Base-by-base conservation (phyloP, 2,888 invertebrate genomes). In the Rosalia funebris region DNA sequence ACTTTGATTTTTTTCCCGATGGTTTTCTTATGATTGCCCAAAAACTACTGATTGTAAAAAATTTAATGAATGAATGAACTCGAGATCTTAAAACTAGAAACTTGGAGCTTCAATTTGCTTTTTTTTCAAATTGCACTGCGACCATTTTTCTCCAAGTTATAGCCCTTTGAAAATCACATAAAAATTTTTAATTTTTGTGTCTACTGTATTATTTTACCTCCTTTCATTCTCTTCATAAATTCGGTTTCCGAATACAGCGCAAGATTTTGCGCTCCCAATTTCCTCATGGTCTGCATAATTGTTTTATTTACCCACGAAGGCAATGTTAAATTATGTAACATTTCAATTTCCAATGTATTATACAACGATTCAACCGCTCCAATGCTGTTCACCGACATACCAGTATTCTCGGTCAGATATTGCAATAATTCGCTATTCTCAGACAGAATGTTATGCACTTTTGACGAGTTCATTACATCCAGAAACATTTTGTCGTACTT, bases 281-380 rank as follows among this genome's bases (percentile, higher is more conserved):
- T 79, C 57, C 85, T 82, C 87, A 94, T 89, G 76, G 85, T 84
- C 37, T 84, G 82, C 0, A 92, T 90, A 69, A 89, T 90, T 34
- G 89, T 87, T 60, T 85, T 84, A 65, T 85, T 85, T 0, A 91
- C 88, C 92, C 93, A 92, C 39, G 86, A 83, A 0, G 93, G 93
- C n/a, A 94, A 79, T 42, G 85, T 83, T 31, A 92, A 82, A 7
- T 89, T 89, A 60, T 91, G 86, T 48, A 85, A 80, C 50, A 86
- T 82, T 79, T 89, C 87, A 9, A 91, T 86, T 74, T 87, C 85
- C 3, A 93, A 79, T 0, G 88, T 90, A 74, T 89, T 90, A 74
- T 88, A 93, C 7, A 93, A 78, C 47, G 85, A 85, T 77, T 93
- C 92, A 1, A 91, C 86, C 19, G 87, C 85, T n/a, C 88, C 77